These are phyloP conservation scores for Pelvicachromis taeniatus DNA, from an alignment of 2,113 vertebrate species.

Conservation along the genomic window DNA sequence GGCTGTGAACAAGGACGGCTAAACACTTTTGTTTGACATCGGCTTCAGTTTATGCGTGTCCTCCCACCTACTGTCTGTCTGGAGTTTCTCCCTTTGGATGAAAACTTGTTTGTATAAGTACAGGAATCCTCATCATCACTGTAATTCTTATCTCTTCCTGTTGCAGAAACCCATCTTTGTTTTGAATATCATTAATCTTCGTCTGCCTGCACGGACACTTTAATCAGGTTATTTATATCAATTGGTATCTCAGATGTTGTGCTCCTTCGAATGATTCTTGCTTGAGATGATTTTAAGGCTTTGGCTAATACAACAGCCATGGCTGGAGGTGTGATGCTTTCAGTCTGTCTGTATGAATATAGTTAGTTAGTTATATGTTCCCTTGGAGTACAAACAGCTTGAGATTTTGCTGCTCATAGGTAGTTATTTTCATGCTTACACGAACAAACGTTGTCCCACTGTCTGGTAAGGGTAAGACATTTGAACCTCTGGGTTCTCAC, in stretches of 20 bases:
- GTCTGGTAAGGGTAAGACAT: background rate
- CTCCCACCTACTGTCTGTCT: slow-evolving; percentile 42
- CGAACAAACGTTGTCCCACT: background rate
- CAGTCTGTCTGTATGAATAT: background rate
- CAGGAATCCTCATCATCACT: slow-evolving; percentile 27
- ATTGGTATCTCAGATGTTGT: slow-evolving; percentile 6
- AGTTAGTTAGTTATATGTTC: background rate
- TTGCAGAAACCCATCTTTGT: background rate
- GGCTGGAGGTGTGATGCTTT: background rate
- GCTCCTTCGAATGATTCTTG: background rate
- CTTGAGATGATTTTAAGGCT: background rate
- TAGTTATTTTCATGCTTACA: background rate
- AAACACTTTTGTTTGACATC: slow-evolving; percentile 42
- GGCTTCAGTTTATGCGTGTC: slow-evolving; percentile 9
- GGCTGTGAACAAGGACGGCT: slow-evolving; percentile 24
- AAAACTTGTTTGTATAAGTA: slow-evolving; percentile 23
- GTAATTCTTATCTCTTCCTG: slow-evolving; percentile 21
- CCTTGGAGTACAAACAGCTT: background rate
- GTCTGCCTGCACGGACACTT: background rate
- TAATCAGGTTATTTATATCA: slow-evolving; percentile 22
- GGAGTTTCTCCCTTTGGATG: slow-evolving; percentile 21
- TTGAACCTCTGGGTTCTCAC: background rate
- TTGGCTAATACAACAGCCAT: background rate
- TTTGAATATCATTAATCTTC: background rate
- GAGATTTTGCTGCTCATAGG: background rate